Conservation (phyloP, 2,797 vertebrate species). For the Silurus lanzhouensis region DNA sequence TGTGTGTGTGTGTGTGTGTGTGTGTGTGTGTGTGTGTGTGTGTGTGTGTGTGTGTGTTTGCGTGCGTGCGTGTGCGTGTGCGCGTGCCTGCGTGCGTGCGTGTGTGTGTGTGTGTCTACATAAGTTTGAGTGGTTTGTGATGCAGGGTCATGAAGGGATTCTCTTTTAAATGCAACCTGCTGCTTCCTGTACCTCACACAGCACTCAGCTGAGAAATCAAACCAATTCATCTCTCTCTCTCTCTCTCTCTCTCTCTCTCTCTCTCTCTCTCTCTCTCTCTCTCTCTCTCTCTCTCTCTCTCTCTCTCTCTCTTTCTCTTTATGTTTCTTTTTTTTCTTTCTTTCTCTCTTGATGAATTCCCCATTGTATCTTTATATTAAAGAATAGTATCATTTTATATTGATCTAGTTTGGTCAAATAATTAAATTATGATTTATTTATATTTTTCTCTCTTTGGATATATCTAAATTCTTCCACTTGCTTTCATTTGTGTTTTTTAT, state of each 20-base stretch:
- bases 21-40: too few species aligned
- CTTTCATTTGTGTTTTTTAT: background rate
- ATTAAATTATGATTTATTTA: too few species aligned
- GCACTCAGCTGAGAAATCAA: slow-evolving; percentile 29
- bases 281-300: background rate
- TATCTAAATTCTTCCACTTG: background rate
- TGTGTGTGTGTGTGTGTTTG: background rate
- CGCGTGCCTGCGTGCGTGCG: background rate
- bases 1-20: background rate
- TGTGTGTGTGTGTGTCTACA: background rate
- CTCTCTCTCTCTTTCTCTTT: background rate
- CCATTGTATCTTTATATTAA: background rate
- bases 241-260: slow-evolving; percentile 20
- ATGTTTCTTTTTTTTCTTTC: background rate
- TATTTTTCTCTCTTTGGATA: background rate
- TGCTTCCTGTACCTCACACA: background rate
- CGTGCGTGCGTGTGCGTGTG: background rate
- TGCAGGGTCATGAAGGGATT: slow-evolving; percentile 4
- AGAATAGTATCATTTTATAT: too few species aligned
- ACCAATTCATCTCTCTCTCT: slow-evolving; percentile 19
- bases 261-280: slow-evolving; percentile 13
- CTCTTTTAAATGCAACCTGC: slow-evolving; percentile 20
- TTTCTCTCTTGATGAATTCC: background rate
- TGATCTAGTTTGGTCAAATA: too few species aligned
- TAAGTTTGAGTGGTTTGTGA: background rate